A percentile compares a stretch with the other conserved stretches of the same genome.
Conservation (phyloP, 2,113 vertebrate genomes). For the Choloepus hoffmanni region DNA sequence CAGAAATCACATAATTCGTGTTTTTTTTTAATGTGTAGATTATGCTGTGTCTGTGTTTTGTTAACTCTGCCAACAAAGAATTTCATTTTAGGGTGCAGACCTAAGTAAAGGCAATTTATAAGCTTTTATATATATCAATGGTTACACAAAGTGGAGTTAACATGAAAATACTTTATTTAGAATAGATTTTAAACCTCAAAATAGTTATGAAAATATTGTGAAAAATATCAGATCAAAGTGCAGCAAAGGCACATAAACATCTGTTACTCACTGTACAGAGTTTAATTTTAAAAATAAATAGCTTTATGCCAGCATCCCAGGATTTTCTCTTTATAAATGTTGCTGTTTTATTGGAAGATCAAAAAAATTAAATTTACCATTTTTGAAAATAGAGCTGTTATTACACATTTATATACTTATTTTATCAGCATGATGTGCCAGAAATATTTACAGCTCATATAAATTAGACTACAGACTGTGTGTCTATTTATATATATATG, state of each 20-base stretch:
- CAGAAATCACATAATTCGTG: conserved; percentile 3
- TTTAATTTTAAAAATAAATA: conserved; percentile 56
- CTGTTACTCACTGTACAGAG: not conserved
- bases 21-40: conserved; percentile 31
- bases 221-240: conserved; percentile 37
- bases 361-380: conserved; percentile 28
- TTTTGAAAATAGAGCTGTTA: conserved; percentile 34
- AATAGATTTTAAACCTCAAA: conserved; percentile 24
- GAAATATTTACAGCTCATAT: conserved; percentile 1
- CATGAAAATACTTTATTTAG: conserved; percentile 38
- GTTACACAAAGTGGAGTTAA: not conserved
- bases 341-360: conserved; percentile 35
- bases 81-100: conserved; percentile 69
- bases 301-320: not conserved
- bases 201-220: conserved; percentile 32
- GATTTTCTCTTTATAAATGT: conserved; percentile 28
- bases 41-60: conserved; percentile 41
- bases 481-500: not conserved
- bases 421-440: not conserved
- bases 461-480: not conserved
- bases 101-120: conserved; percentile 50
- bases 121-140: conserved; percentile 35
- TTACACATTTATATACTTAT: not conserved
- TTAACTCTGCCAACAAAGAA: conserved; percentile 60
- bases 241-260: not conserved